phyloP scores from a whole-genome alignment of 92 coral and sea anemone genomes.

The Palythoa grandiflora region DNA sequence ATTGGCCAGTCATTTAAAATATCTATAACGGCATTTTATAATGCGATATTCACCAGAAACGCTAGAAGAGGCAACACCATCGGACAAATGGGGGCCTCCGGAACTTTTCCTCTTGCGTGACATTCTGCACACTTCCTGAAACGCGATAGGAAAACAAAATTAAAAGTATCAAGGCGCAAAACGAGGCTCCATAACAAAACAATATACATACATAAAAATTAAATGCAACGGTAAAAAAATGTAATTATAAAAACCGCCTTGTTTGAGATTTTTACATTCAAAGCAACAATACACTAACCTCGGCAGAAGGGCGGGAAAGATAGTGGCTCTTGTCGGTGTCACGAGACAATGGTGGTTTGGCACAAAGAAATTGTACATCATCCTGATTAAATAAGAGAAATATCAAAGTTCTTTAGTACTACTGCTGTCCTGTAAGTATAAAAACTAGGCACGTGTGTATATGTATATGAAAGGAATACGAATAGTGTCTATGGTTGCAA shows the following conservation, averaged over 20 bases:
- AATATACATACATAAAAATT: background rate
- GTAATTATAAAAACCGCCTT: constrained; percentile 2
- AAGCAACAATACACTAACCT: background rate
- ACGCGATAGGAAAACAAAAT: constrained; percentile 3
- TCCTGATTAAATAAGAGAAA: constrained; percentile 1
- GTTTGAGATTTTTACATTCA: constrained; percentile 2
- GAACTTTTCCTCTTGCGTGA: constrained; percentile 4
- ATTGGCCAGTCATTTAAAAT: constrained; percentile 25
- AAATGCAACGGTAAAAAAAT: constrained; percentile 2
- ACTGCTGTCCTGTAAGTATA: constrained; percentile 4
- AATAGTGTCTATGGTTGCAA: background rate
- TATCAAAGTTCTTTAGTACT: background rate
- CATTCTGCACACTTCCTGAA: constrained; percentile 4
- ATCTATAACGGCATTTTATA: constrained; percentile 24
- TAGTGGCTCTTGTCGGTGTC: background rate
- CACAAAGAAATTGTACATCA: background rate
- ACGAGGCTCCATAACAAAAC: background rate
- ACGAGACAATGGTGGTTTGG: background rate
- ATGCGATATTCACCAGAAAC: constrained; percentile 4
- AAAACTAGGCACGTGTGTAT: background rate
- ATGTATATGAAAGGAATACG: background rate
- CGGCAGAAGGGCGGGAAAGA: constrained; percentile 2
- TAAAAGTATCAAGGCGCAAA: constrained; percentile 3
- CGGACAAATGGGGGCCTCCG: constrained; percentile 8
- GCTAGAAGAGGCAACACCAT: constrained; percentile 5